A percentile compares a stretch with the other conserved stretches of the same genome.
These are phyloP conservation scores for Dinocampus coccinellae DNA, from an alignment of 2,888 invertebrate species.

Conservation along the genomic window DNA sequence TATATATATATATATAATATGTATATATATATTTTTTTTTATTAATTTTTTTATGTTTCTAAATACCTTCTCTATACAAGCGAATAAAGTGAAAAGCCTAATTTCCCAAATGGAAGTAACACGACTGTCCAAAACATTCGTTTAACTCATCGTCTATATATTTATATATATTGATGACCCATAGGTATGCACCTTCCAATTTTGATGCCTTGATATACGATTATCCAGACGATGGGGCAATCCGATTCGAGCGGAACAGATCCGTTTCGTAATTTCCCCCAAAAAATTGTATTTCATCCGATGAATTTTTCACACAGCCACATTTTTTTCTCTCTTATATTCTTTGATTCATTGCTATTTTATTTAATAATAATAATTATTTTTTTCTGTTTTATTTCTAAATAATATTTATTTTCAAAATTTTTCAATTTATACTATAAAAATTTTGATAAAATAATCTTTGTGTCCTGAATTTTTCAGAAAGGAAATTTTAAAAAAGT, in stretches of 20 bases:
- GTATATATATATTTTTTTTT: not conserved
- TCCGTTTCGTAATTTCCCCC: constrained; percentile 39
- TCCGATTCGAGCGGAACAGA: constrained; percentile 34
- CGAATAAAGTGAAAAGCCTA: constrained; percentile 10
- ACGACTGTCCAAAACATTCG: constrained; percentile 3
- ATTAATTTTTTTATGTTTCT: not conserved
- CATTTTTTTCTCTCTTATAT: not conserved
- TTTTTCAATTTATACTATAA: too few species aligned
- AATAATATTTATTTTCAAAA: too few species aligned
- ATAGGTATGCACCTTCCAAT: constrained; percentile 15
- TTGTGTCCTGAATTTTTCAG: too few species aligned
- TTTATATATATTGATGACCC: not conserved
- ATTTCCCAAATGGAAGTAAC: constrained; percentile 28
- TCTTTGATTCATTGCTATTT: not conserved
- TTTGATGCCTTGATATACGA: constrained; percentile 25
- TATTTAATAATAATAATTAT: too few species aligned
- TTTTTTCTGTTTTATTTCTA: too few species aligned
- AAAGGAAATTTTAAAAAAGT: too few species aligned
- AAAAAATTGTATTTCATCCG: constrained; percentile 37
- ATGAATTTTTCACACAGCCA: constrained; percentile 1
- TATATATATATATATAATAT: not conserved
- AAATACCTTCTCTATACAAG: not conserved
- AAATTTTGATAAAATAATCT: too few species aligned
- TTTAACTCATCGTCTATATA: not conserved
- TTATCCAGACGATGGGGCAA: constrained; percentile 31